Percentiles rank a stretch among this genome's conserved stretches.
phyloP scores from a whole-genome alignment of 2,113 vertebrate species.

The Upupa epops region DNA sequence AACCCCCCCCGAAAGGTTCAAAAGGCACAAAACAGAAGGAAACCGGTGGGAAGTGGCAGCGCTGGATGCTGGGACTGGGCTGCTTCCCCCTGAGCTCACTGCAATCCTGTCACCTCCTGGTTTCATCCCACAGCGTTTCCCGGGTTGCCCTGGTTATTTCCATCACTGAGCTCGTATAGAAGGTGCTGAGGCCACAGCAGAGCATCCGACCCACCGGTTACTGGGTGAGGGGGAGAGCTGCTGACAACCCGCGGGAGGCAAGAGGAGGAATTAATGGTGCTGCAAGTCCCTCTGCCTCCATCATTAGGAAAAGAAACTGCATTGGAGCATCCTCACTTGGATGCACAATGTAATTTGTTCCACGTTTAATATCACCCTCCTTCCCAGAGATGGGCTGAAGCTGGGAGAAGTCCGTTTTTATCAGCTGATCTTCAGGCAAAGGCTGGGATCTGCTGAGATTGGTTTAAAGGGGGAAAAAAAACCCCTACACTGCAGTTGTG shows the following conservation, averaged over 20 bases:
- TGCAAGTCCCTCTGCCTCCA: slow-evolving; percentile 18
- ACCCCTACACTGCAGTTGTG: accelerated
- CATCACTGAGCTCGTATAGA: background rate
- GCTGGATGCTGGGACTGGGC: background rate
- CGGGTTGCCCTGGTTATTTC: background rate
- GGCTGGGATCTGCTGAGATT: background rate
- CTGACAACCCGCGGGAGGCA: background rate
- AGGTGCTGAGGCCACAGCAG: background rate
- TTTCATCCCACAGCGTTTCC: background rate
- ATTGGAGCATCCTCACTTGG: background rate
- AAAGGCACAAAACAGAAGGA: background rate
- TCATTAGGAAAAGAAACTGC: background rate
- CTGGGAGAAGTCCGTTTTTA: background rate
- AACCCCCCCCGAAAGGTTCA: background rate
- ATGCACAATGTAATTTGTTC: background rate
- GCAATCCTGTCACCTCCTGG: background rate
- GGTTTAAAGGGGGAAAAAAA: background rate
- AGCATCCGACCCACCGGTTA: background rate
- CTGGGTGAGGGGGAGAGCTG: background rate
- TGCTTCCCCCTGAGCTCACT: background rate
- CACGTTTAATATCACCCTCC: background rate
- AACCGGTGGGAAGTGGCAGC: accelerated
- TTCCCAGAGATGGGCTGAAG: background rate
- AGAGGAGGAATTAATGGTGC: background rate
- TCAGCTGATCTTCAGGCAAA: accelerated